Evolutionary conservation across 2,888 invertebrate genomes (phyloP).

Genomic region (Mesopsocus fuscifrons): DNA sequence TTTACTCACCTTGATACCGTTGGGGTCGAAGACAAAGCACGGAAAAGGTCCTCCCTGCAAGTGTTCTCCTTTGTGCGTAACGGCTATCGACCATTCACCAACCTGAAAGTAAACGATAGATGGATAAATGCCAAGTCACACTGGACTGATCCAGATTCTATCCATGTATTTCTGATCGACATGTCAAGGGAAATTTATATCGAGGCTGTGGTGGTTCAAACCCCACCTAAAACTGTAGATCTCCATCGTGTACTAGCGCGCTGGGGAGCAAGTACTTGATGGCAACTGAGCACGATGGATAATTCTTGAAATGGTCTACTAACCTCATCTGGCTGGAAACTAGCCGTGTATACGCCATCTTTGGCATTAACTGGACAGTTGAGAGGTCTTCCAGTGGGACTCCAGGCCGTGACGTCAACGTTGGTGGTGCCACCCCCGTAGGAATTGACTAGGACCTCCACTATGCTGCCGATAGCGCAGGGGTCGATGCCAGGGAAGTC

Average conservation of each 20-base stretch:
- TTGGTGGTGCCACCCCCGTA: constrained; percentile 44
- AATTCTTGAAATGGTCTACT: too few species aligned
- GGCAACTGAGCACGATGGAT: too few species aligned
- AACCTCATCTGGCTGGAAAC: constrained; percentile 84
- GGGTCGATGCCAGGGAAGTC: constrained; percentile 87
- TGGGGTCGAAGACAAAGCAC: constrained; percentile 88
- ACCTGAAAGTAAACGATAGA: constrained; percentile 26
- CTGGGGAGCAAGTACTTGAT: neutral
- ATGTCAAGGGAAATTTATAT: too few species aligned
- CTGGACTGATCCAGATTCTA: too few species aligned
- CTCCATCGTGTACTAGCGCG: too few species aligned
- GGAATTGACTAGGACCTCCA: constrained; percentile 66
- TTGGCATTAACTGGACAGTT: constrained; percentile 67
- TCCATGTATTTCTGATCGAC: neutral
- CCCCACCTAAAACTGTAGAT: too few species aligned
- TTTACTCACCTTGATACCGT: constrained; percentile 53
- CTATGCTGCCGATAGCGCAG: constrained; percentile 84
- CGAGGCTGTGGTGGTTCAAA: too few species aligned
- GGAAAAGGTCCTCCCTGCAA: constrained; percentile 93
- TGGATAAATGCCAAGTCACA: too few species aligned
- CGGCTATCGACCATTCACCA: constrained; percentile 92
- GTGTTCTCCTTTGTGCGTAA: constrained; percentile 87
- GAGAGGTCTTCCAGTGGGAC: constrained; percentile 69
- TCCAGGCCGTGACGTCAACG: constrained; percentile 80
- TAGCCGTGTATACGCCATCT: constrained; percentile 84